Evolutionary conservation across 92 coral and sea anemone species (phyloP).

Genomic region (Nematostella vectensis): DNA sequence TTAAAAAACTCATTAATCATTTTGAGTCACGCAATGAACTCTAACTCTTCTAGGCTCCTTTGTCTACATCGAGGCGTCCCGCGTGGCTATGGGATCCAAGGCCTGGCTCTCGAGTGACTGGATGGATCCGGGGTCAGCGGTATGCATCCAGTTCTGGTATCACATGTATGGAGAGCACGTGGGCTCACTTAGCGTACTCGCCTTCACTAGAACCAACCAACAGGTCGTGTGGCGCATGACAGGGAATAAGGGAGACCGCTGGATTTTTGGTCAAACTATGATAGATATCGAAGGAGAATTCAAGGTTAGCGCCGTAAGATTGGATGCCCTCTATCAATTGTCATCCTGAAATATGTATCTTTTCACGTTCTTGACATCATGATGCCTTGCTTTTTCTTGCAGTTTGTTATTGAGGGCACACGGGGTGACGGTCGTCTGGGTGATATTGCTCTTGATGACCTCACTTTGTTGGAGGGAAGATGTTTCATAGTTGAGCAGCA

Average conservation of each 20-base stretch:
- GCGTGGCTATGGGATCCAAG: neutral
- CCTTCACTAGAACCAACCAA: neutral
- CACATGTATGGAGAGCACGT: constrained; percentile 21
- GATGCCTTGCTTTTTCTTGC: neutral
- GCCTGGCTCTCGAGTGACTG: constrained; percentile 13
- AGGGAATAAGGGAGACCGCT: constrained; percentile 5
- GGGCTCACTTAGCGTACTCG: constrained; percentile 5
- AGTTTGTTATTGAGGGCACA: constrained; percentile 12
- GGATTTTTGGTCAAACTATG: constrained; percentile 9
- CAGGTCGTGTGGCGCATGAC: neutral
- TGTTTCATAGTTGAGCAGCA: no score
- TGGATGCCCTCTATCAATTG: neutral
- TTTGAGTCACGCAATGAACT: no score
- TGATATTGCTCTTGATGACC: constrained; percentile 15
- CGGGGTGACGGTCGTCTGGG: constrained; percentile 9
- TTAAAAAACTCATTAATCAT: no score
- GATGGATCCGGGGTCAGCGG: constrained; percentile 11
- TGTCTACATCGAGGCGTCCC: constrained; percentile 11
- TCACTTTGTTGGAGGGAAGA: constrained; percentile 6
- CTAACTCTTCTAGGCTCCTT: no score
- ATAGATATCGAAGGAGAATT: neutral
- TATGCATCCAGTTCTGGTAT: constrained; percentile 17
- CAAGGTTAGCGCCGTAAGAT: constrained; percentile 1
- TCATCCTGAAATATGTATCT: no score
- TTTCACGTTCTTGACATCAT: no score